phyloP scores from a whole-genome alignment of 2,113 vertebrate species.

The Meleagris gallopavo region DNA sequence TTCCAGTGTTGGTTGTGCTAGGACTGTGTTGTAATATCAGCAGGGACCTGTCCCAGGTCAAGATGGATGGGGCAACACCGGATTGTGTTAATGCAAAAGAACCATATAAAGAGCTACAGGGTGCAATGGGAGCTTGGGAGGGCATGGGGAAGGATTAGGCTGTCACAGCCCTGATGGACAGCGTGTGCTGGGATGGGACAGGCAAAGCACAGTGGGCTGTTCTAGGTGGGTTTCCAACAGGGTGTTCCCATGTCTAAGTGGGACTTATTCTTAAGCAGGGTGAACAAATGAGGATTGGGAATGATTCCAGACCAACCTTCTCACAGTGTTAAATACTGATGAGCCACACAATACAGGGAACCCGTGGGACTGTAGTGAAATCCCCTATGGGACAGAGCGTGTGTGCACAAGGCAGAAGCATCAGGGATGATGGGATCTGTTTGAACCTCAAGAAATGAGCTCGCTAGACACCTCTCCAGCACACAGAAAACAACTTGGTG shows the following conservation, averaged over 20 bases:
- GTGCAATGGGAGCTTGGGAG: not conserved
- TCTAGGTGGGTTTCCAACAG: not conserved
- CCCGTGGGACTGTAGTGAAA: not conserved
- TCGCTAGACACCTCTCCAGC: not conserved
- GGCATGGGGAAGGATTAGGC: not conserved
- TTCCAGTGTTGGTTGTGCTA: fast-evolving
- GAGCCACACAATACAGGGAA: not conserved
- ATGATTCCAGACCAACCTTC: not conserved
- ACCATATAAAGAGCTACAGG: fast-evolving
- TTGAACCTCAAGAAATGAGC: not conserved
- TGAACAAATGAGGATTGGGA: not conserved
- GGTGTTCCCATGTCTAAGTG: not conserved
- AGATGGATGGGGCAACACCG: not conserved
- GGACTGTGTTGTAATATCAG: not conserved
- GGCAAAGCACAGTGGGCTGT: not conserved
- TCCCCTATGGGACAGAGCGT: not conserved
- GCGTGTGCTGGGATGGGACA: fast-evolving
- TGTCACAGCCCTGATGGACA: not conserved
- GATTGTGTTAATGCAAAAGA: not conserved
- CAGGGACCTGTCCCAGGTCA: not conserved
- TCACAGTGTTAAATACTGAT: not conserved
- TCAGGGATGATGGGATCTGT: not conserved
- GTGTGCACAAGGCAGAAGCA: not conserved
- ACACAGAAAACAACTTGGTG: fast-evolving
- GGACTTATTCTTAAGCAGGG: not conserved